Base-by-base conservation (phyloP, 2,797 vertebrate species). In the Chelonia mydas region DNA sequence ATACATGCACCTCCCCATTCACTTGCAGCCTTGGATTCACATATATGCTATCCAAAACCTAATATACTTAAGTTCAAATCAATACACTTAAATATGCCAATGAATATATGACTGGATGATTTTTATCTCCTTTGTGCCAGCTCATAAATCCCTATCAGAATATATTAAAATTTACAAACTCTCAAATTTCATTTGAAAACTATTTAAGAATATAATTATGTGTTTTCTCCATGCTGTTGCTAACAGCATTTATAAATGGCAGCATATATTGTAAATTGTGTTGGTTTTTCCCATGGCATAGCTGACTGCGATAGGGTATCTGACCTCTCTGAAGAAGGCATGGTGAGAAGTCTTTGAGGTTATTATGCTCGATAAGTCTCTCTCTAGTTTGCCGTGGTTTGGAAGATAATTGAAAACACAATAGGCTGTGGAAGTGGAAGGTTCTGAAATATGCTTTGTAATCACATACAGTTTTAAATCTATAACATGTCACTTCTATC, bases 341-440 rank as follows among this genome's bases (percentile, higher is more conserved):
- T 81, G 92, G 87, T 50, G 85, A 90, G 92, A 96, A 96, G 81
- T 88, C 92, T 93, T 88, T 87, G 90, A 93, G 76, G 94, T 97
- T 86, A 96, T 93, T 95, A 97, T 95, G 94, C 91, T 96, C 96
- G 96, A 96, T 97, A 96, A 96, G 95, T 95, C 88, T 96, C 84
- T 78, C 93, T 79, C 86, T 92, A 86, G 92, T 95, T 97, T 96
- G 87, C 93, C 90, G 88, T 94, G 81, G 97, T 96, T 55, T 95
- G 94, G 90, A 96, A 98, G 95, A 95, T 96, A 97, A 98, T 97
- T 97, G 96, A 97, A 97, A 97, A 91, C 95, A 97, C 96, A 95
- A 97, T 93, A 91, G 95, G 86, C 88, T 94, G 89, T 89, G 78
- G 83, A 95, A 96, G 95, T 87, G 85, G 93, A 95, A 94, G 95